Conservation (phyloP, 2,797 vertebrate species). For the Eremophila alpestris region DNA sequence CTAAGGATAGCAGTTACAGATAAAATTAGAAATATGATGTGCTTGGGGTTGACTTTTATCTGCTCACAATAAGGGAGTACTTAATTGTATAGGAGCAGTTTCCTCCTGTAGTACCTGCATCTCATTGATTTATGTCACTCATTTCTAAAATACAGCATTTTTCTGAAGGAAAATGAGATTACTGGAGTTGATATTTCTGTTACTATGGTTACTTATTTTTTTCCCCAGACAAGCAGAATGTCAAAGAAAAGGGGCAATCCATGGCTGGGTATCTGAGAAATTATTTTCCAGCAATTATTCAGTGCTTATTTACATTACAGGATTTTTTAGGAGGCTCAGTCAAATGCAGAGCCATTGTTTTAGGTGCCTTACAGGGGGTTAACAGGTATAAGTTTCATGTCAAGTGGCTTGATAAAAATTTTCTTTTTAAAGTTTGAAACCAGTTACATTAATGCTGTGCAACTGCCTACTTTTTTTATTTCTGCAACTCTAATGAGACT, state of each 20-base stretch:
- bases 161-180: background rate
- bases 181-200: background rate
- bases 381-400: background rate
- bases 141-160: background rate
- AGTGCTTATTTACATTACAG: background rate
- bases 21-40: background rate
- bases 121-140: background rate
- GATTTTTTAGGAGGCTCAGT: background rate
- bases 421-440: background rate
- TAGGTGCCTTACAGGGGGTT: background rate
- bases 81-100: background rate
- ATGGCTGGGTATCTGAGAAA: background rate
- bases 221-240: background rate
- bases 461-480: background rate
- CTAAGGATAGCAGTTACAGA: background rate
- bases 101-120: background rate
- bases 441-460: background rate
- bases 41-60: background rate
- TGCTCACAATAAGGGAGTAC: background rate
- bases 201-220: background rate
- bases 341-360: background rate
- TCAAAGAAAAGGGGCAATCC: background rate
- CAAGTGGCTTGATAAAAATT: background rate
- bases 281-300: background rate
- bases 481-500: background rate